Base-by-base conservation (phyloP, 2,888 invertebrate species). In the Anodontia alba region DNA sequence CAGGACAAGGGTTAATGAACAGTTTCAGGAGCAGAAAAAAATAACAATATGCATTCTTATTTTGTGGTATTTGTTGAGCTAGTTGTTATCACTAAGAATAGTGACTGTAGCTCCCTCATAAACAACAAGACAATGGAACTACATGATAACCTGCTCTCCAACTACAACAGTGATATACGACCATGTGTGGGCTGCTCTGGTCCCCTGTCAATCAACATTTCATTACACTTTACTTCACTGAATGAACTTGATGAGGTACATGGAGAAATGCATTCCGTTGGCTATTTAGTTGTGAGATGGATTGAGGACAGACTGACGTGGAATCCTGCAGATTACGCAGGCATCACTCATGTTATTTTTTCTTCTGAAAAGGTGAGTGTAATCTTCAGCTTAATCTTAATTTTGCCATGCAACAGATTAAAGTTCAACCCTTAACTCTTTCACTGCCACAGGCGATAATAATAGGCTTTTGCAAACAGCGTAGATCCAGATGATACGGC, bases 231-330 rank as follows among this genome's bases (percentile, higher is more conserved):
- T 23, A 76, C 78, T 10, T 75, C 81, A 17, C 51, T 81, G 62
- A 78, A 78, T 31, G 78, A 76, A 5, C 46, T 81, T 0, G 76
- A 81, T 38, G 81, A 76, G 38, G 57, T 81, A 0, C 57, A 43
- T 1, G 78, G 78, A 20, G 78, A 67, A 49, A 49, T 81, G 54
- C 66, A 68, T 33, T 43, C 78, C 1, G 76, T 81, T 1, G 81
- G 78, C 1, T 81, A 78, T 42, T 26, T 81, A 38, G 76, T n/a
- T 3, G 57, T 81, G 17, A 33, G 26, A 0, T 81, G 81, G 81
- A 46, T 76, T 23, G 81, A 81, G 20, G 78, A 69, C 38, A 66
- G 81, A 72, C 31, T 81, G 51, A 46, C 49, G 12, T 81, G 81
- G 81, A 71, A 78, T 36, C 78, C 78, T 12, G 2, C 36, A 42